phyloP scores from a whole-genome alignment of 2,888 invertebrate species.

The Spilarctia lutea region DNA sequence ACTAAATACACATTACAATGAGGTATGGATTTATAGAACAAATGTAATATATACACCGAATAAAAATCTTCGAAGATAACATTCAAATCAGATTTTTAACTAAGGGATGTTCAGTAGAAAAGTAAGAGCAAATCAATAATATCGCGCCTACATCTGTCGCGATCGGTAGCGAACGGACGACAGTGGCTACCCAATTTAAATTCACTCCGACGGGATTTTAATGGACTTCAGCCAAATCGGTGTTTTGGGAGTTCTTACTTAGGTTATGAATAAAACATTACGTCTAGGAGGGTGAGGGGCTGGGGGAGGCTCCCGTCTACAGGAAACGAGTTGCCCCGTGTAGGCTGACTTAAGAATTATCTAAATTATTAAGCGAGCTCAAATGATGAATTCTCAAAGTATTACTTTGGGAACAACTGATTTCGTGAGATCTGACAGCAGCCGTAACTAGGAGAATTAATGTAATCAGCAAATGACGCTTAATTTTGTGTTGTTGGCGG shows the following conservation, averaged over 20 bases:
- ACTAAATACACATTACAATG: no score
- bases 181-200: conserved; percentile 63
- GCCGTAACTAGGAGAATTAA: conserved; percentile 38
- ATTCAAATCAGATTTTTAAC: conserved; percentile 50
- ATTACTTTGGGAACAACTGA: conserved; percentile 27
- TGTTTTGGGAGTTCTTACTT: conserved; percentile 74
- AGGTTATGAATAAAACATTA: conserved; percentile 80
- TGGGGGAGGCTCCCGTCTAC: conserved; percentile 16
- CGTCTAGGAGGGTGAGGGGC: conserved; percentile 37
- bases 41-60: not conserved
- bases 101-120: conserved; percentile 20
- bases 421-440: conserved; percentile 27
- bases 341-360: conserved; percentile 56
- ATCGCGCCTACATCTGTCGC: conserved; percentile 27
- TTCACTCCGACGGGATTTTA: conserved; percentile 69
- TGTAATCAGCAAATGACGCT: conserved; percentile 44
- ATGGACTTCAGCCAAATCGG: conserved; percentile 73
- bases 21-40: no score
- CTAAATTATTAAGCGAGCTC: conserved; percentile 54
- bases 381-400: conserved; percentile 40
- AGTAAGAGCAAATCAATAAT: conserved; percentile 28
- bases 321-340: conserved; percentile 33
- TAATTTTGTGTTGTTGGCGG: conserved; percentile 33
- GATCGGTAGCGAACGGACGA: conserved; percentile 37
- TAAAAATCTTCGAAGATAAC: conserved; percentile 23